These are phyloP conservation scores for Zophobas atratus DNA, from an alignment of 1,140 invertebrate genomes.

Conservation along the genomic window DNA sequence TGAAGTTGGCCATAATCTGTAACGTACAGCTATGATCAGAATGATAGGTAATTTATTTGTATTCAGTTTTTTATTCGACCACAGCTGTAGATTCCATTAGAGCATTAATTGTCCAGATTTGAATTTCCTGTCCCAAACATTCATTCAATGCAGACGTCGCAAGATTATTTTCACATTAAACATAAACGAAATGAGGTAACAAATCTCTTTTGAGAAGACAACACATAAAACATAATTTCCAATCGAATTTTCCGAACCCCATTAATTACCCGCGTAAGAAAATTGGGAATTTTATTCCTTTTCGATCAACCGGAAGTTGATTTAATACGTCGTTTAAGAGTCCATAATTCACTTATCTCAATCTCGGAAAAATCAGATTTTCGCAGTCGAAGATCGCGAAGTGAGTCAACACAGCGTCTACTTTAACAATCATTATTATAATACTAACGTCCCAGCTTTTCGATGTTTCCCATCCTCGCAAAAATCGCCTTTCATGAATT, in stretches of 20 bases:
- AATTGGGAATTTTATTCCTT: constrained; percentile 20
- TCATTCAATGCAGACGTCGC: too few species aligned
- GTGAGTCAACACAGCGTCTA: not conserved
- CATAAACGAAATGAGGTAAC: too few species aligned
- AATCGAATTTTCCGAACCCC: not conserved
- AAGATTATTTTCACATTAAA: too few species aligned
- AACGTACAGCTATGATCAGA: too few species aligned
- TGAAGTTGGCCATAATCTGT: too few species aligned
- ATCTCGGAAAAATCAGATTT: constrained; percentile 24
- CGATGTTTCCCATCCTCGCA: not conserved
- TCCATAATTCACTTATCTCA: constrained; percentile 27
- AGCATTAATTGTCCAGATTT: too few species aligned
- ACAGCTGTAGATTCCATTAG: too few species aligned
- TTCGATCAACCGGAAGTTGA: constrained; percentile 19
- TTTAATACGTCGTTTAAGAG: constrained; percentile 35
- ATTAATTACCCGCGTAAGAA: not conserved
- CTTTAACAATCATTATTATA: constrained; percentile 5
- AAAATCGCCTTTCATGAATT: not conserved
- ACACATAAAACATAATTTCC: constrained; percentile 8
- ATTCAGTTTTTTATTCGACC: too few species aligned
- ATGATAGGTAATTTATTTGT: too few species aligned
- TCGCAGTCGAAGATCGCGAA: not conserved
- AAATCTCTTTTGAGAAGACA: not conserved
- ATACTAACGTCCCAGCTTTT: constrained; percentile 14
- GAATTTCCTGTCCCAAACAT: too few species aligned